These are phyloP conservation scores for Chrysotoxum bicinctum DNA, from an alignment of 2,888 invertebrate genomes.

Conservation along the genomic window DNA sequence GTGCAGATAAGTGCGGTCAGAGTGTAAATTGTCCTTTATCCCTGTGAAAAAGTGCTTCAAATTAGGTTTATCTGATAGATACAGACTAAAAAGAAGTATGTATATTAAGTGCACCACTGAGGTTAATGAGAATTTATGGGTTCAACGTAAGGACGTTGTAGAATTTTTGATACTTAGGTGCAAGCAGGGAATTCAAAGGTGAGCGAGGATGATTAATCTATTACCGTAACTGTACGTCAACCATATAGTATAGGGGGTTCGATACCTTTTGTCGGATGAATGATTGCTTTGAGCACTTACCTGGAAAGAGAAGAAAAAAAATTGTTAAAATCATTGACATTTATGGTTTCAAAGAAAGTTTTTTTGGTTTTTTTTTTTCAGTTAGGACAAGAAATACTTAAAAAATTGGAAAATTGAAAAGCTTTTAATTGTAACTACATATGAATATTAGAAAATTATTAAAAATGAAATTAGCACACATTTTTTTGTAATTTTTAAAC, in stretches of 20 bases:
- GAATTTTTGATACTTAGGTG: background rate
- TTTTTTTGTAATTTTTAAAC: too few relatives aligned
- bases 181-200: background rate
- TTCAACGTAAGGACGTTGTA: slow-evolving; percentile 46
- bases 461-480: too few relatives aligned
- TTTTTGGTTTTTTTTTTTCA: background rate
- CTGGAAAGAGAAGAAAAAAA: slow-evolving; percentile 50
- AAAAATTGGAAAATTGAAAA: too few relatives aligned
- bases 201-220: slow-evolving; percentile 59
- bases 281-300: slow-evolving; percentile 65
- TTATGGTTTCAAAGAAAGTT: slow-evolving; percentile 24
- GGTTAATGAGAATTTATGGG: slow-evolving; percentile 72
- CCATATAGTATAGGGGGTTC: slow-evolving; percentile 3
- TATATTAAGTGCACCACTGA: slow-evolving; percentile 31
- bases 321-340: slow-evolving; percentile 50
- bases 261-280: slow-evolving; percentile 62
- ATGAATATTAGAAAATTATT: too few relatives aligned
- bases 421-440: too few relatives aligned
- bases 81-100: slow-evolving; percentile 11
- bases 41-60: slow-evolving; percentile 48
- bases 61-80: slow-evolving; percentile 20
- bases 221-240: slow-evolving; percentile 26
- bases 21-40: slow-evolving; percentile 65
- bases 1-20: slow-evolving; percentile 65
- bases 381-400: background rate